Evolutionary conservation across 2,797 vertebrate species (phyloP), one percentile per base, ranked within the genome.

Genomic region (Sparidentex hasta): DNA sequence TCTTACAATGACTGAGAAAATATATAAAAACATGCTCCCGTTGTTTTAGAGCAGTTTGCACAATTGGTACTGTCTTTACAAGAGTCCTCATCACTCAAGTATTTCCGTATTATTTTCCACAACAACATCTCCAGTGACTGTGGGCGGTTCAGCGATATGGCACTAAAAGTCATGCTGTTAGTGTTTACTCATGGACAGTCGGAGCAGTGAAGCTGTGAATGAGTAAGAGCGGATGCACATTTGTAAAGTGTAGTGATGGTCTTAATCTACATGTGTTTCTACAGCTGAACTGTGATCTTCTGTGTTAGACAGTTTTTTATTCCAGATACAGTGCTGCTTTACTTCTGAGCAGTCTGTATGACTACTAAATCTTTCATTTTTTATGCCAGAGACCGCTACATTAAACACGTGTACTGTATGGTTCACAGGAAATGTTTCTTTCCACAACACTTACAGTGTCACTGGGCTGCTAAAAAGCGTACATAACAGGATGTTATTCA

Each of bases 121-220:
- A 56, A 48, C 74, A 44, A 75, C 59, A 21, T 70, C 50, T 57
- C 54, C 48, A 48, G 71, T 48, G 55, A 61, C 81, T 20, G 74
- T 52, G 48, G 25, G 71, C 17, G 62, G 48, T 46, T 82, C 33
- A 0, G 61, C 25, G 61, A 80, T 63, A 33, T 29, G 66, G 75
- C 69, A 52, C 69, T 74, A 41, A 48, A 59, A 64, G 51, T 80
- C 43, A 46, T 2, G 75, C 25, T 56, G 65, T 59, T 56, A 44
- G 48, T n/a, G 47, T 82, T 69, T 43, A 59, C 38, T 75, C 29
- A 2, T 68, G 44, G 62, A 51, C 71, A 43, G 27, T 68, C 17
- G 43, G 54, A 54, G 48, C 38, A 72, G 29, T 70, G 69, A 70
- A 68, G 70, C 66, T 1, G 8, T 62, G 71, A 71, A 82, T 62